These are phyloP conservation scores for Poicephalus meyeri DNA, from an alignment of 2,113 vertebrate species.

Conservation along the genomic window DNA sequence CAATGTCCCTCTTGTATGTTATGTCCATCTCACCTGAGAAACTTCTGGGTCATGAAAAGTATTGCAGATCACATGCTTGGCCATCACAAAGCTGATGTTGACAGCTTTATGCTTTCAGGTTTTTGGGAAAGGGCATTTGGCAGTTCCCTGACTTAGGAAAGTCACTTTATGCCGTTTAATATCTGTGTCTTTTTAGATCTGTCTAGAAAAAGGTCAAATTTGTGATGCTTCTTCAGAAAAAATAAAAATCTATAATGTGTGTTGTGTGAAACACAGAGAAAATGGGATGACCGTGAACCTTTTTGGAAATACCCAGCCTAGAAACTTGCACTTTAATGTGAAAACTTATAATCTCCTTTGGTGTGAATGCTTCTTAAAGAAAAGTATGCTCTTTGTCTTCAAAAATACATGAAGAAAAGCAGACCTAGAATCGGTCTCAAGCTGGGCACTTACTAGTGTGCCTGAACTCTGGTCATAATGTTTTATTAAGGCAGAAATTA, in stretches of 20 bases:
- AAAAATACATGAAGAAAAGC: neutral
- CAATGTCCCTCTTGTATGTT: neutral
- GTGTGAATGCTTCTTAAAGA: neutral
- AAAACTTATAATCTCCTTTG: neutral
- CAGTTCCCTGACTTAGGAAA: neutral
- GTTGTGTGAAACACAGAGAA: neutral
- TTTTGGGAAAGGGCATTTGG: neutral
- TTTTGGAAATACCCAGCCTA: neutral
- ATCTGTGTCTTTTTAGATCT: neutral
- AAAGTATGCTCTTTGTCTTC: neutral
- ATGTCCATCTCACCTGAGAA: neutral
- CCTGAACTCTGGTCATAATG: neutral
- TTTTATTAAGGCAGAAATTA: neutral
- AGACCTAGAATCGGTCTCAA: neutral
- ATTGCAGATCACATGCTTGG: neutral
- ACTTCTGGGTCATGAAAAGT: neutral
- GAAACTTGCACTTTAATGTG: neutral
- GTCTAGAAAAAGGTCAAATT: neutral
- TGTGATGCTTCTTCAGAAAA: neutral
- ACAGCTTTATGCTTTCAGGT: neutral
- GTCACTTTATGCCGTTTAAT: neutral
- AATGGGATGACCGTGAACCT: neutral
- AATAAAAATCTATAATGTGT: neutral
- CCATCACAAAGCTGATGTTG: neutral
- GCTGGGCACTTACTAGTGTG: neutral